phyloP scores from a whole-genome alignment of 1,140 invertebrate genomes.

The Heliconius himera region DNA sequence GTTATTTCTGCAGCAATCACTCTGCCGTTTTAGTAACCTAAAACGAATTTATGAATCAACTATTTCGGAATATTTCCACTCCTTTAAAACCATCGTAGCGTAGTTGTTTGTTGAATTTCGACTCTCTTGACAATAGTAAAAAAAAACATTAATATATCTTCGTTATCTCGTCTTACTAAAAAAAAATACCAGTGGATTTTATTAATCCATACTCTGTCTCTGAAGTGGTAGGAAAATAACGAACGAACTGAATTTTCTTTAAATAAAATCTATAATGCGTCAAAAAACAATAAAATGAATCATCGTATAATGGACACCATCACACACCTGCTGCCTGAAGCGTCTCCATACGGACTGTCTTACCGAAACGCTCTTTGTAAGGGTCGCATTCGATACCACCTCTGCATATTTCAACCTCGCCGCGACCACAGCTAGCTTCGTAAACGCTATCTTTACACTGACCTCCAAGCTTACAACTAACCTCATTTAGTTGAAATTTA shows the following conservation, averaged over 20 bases:
- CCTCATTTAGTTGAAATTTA: slow-evolving; percentile 18
- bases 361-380: slow-evolving; percentile 67
- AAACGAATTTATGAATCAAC: too few relatives aligned
- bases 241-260: neutral
- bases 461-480: slow-evolving; percentile 50
- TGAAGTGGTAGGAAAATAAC: neutral
- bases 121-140: too few relatives aligned
- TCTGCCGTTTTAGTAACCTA: too few relatives aligned
- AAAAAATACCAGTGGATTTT: neutral
- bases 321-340: slow-evolving; percentile 52
- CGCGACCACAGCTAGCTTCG: slow-evolving; percentile 65
- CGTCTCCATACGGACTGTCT: slow-evolving; percentile 69
- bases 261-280: neutral
- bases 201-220: neutral
- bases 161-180: neutral
- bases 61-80: neutral
- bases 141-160: neutral
- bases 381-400: slow-evolving; percentile 72
- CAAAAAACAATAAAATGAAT: neutral
- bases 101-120: too few relatives aligned
- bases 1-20: too few relatives aligned
- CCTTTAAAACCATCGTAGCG: too few relatives aligned
- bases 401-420: slow-evolving; percentile 75
- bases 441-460: slow-evolving; percentile 74
- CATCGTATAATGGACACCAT: slow-evolving; percentile 44